A percentile compares a stretch with the other conserved stretches of the same genome.
These are phyloP conservation scores for Poeciliopsis infans DNA, from an alignment of 2,797 vertebrate species.

Conservation along the genomic window DNA sequence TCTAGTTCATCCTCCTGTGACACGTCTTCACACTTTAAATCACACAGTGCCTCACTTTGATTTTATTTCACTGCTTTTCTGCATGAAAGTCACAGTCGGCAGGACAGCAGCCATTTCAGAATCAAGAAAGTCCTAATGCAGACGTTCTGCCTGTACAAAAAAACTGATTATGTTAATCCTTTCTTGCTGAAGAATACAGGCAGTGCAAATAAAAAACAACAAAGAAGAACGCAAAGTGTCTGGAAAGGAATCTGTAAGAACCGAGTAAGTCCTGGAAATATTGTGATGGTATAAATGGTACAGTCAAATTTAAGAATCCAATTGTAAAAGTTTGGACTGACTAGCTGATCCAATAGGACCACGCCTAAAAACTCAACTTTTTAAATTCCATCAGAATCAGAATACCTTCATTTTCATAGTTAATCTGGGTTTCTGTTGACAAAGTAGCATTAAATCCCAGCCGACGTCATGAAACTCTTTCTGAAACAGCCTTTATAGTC, in stretches of 20 bases:
- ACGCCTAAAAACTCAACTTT: not conserved
- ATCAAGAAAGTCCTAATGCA: not conserved
- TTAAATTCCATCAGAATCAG: not conserved
- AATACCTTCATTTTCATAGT: not conserved
- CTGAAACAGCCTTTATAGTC: not conserved
- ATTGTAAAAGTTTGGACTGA: not conserved
- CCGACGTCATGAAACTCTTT: not conserved
- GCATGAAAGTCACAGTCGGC: constrained; percentile 46
- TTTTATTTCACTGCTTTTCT: constrained; percentile 26
- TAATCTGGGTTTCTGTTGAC: not conserved
- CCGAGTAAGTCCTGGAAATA: not conserved
- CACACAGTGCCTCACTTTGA: constrained; percentile 14
- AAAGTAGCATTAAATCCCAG: not conserved
- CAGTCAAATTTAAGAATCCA: not conserved
- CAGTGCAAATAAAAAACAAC: not conserved
- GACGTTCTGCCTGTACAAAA: not conserved
- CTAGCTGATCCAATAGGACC: not conserved
- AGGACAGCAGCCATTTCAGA: constrained; percentile 27
- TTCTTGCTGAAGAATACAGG: not conserved
- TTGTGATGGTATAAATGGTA: not conserved
- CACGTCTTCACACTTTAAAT: constrained; percentile 45
- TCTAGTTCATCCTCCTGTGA: constrained; percentile 9
- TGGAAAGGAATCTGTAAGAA: not conserved
- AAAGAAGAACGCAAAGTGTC: not conserved
- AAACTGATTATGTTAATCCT: not conserved